These are phyloP conservation scores for Merluccius polli DNA, from an alignment of 2,797 vertebrate species.

Conservation along the genomic window DNA sequence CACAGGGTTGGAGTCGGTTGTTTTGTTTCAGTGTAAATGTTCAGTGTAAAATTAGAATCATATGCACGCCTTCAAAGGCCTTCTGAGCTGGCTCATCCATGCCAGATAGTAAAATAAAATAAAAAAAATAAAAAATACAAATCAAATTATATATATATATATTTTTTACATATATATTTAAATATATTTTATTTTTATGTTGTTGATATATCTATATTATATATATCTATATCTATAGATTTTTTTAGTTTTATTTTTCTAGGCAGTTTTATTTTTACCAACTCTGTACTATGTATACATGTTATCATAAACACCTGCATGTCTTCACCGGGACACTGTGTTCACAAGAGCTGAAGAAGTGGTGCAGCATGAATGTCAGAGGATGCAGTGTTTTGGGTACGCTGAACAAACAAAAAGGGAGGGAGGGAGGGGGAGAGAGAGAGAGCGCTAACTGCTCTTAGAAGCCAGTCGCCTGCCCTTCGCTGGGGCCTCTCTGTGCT, in stretches of 20 bases:
- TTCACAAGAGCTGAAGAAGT: conserved; percentile 38
- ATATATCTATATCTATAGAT: too few relatives aligned
- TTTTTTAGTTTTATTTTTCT: too few relatives aligned
- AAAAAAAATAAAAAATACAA: too few relatives aligned
- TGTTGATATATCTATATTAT: too few relatives aligned
- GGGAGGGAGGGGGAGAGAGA: too few relatives aligned
- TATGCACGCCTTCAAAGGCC: background rate
- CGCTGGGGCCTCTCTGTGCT: conserved; percentile 60
- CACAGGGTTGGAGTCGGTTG: background rate
- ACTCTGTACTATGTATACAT: background rate
- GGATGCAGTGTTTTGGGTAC: conserved; percentile 54
- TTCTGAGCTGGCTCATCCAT: background rate
- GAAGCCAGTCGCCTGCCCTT: conserved; percentile 44
- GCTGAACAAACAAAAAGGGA: conserved; percentile 31
- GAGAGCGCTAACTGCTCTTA: background rate
- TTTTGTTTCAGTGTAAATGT: background rate
- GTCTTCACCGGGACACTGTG: conserved; percentile 47
- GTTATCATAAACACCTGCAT: conserved; percentile 4
- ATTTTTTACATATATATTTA: background rate
- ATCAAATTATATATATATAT: background rate
- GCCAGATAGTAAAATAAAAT: background rate
- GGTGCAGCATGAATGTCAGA: conserved; percentile 61
- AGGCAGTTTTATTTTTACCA: background rate
- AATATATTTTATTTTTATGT: too few relatives aligned
- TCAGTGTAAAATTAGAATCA: background rate